Base-by-base conservation (phyloP, 1,140 invertebrate genomes). In the Chelonus insularis region DNA sequence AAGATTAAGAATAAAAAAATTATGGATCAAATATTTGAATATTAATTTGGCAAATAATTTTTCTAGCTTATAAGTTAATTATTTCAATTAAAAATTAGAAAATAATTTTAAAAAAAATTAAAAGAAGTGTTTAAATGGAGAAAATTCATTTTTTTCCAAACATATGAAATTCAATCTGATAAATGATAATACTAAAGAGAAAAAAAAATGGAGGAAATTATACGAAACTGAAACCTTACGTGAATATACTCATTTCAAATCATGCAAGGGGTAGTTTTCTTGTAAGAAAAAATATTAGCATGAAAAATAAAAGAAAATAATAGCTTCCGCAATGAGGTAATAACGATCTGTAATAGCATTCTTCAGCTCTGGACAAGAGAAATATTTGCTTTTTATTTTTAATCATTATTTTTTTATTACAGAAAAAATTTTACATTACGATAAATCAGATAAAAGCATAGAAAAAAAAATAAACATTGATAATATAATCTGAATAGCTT, bases 301-400 rank as follows among this genome's bases (percentile, higher is more conserved):
- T 12, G 50, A 34, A 52, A 16, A 32, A 52, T 29, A 34, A 52
- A 32, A 52, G 25, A 52, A n/a, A n/a, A 52, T 34, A 25, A 52
- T 9, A 6, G 32, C 50, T 52, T 43, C 45, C 45, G 32, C 20
- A 52, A 52, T 36, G 23, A n/a, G 50, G 50, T 21, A 52, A 52
- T 52, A 29, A 52, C 50, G 32, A 52, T 52, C 32, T 14, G 50
- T 52, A 21, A 52, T 52, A 52, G 50, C 25, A 16, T 36, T 48
- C 45, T 8, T 43, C 41, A 43, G 41, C 16, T 14, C 41, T 43
- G 7, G 41, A n/a, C 11, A 23, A 23, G 8, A 12, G 18, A 23
- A 48, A 48, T 29, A 48, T 48, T 48, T 48, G 45, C 45, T 9
- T 48, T 48, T 25, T 48, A 11, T 48, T 7, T 25, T 48, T 48